Base-by-base conservation (phyloP, 2,888 invertebrate species). In the Pycnomerus fuliginosus region DNA sequence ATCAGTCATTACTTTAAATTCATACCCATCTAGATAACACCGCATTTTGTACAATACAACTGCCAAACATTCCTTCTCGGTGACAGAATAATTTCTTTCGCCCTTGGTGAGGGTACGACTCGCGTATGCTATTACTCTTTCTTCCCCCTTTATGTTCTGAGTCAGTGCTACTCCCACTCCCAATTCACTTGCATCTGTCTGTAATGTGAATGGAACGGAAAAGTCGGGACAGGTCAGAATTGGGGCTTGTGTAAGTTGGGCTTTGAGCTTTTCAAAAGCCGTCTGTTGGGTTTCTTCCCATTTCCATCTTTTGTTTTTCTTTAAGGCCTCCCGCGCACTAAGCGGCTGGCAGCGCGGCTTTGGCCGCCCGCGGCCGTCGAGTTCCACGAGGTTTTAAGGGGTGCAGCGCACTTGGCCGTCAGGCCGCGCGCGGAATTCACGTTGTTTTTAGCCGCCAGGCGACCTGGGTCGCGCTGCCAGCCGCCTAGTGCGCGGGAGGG, bases 11-110 rank as follows among this genome's bases (percentile, higher is more conserved):
- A 59, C 66, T 3, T 35, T 43, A 22, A 62, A 61, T 1, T 38
- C 22, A 23, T 53, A 57, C 1, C 53, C 58, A 10, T 34, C 34
- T 3, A 34, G 12, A 14, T 34, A 34, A 8, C 3, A 13, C 35
- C 44, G 25, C 45, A 56, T 48, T 31, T 56, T 61, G 7, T 48
- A 56, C 42, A 50, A 61, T 1, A 61, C 49, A 2, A 62, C 44
- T 0, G 60, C 58, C 24, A 60, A 20, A 29, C 52, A 52, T 28
- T 61, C 55, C 32, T 55, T 52, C 37, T 63, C 55, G 7, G 56
- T 55, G 1, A 50, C 49, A 1, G 50, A 47, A 16, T 52, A 53
- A 10, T 49, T 51, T 23, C 23, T 28, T 34, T 55, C 43, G 11
- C 33, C 29, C 24, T 14, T 11, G 5, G n/a, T 36, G n/a, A 53